Base-by-base conservation (phyloP, 2,113 vertebrate species). In the Anarhynchus alexandrinus region DNA sequence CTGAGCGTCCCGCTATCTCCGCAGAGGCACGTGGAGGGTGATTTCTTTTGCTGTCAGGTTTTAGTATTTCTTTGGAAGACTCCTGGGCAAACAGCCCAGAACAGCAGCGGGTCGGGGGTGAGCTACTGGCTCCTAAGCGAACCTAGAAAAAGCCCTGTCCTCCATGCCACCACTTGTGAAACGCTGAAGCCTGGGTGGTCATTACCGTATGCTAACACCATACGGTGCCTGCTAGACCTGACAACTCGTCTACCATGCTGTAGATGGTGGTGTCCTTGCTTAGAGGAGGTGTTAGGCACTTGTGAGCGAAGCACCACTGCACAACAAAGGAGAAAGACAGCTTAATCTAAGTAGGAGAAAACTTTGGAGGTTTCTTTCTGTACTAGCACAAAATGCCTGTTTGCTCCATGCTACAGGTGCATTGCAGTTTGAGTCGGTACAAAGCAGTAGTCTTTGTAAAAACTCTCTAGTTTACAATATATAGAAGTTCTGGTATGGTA, bases 81-180 rank as follows among this genome's bases (percentile, higher is more conserved):
- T 80, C 69, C 77, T 84, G 64, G 81, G 81, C 83, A 93, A 67
- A 30, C 4, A 87, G 80, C 66, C 82, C 82, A 88, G 86, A 90
- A 38, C 19, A 72, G 62, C 71, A 88, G 52, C 3, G 3, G 36
- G 10, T 18, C 2, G 1, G 27, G 36, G 45, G 32, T 3, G 3
- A 93, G 59, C 54, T 74, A 9, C 38, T 42, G 0, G 0, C 32
- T 62, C 11, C 51, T 38, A 54, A 73, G 51, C 18, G 62, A 42
- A 38, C 38, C 13, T 15, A 65, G 70, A 62, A 87, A 93, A 89
- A 25, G 27, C 32, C 6, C 2, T 1, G 22, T 74, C 2, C 6
- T 32, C 32, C 51, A 1, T 59, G 59, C 27, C 34, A 45, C 7
- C 7, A 2, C 26, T 45, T 11, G 8, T 2, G 38, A 71, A 81